These are phyloP conservation scores for Andinoacara biseriatus DNA, from an alignment of 2,113 vertebrate species.

Conservation along the genomic window DNA sequence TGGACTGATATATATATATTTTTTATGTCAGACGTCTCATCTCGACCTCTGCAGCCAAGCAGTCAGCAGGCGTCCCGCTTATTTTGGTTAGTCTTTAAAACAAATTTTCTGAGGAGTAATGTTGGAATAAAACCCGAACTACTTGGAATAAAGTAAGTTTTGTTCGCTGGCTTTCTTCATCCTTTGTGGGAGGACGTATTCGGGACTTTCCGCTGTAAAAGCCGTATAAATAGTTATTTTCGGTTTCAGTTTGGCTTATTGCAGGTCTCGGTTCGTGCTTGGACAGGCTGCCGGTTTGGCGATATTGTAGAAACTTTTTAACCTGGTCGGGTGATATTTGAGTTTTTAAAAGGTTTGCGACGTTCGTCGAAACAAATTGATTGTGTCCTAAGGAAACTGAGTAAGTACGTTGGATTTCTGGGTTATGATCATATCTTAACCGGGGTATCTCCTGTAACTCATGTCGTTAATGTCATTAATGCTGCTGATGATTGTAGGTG, in stretches of 20 bases:
- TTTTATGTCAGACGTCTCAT: background rate
- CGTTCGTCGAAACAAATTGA: fast-evolving
- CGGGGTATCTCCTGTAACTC: background rate
- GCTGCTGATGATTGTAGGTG: fast-evolving
- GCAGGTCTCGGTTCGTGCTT: background rate
- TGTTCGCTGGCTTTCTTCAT: fast-evolving
- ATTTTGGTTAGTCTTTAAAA: background rate
- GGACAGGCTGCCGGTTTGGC: background rate
- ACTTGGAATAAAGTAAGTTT: background rate
- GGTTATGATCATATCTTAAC: background rate
- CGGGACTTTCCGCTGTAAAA: conserved; percentile 29
- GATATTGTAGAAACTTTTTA: background rate
- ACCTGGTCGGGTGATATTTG: fast-evolving
- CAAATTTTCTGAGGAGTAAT: background rate
- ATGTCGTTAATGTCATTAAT: background rate
- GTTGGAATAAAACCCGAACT: background rate
- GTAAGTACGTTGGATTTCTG: conserved; percentile 3
- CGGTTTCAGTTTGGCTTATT: conserved; percentile 27
- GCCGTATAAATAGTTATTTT: conserved; percentile 28
- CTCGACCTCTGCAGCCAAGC: too few species aligned
- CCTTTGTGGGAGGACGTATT: background rate
- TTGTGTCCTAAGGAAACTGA: background rate
- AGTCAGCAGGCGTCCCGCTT: background rate
- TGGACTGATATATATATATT: background rate
- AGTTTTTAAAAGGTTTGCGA: background rate